Evolutionary conservation across 2,113 vertebrate species (phyloP), one percentile per base, ranked within the genome.

Genomic region (Gymnarchus niloticus): DNA sequence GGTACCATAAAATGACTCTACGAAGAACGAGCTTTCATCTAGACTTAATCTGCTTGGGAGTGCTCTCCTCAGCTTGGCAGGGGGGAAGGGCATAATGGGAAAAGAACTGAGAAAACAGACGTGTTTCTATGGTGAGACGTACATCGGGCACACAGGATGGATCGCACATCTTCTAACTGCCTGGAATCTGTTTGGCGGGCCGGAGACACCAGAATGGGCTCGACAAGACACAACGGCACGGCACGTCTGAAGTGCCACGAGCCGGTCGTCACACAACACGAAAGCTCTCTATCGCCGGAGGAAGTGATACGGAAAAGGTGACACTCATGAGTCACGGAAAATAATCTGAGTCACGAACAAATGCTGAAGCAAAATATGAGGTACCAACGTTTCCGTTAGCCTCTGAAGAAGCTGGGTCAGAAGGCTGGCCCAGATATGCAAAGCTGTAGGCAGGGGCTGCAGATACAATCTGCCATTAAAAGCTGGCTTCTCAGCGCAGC

Each of bases 21-120:
- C 51, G 14, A 54, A 9, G 8, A 73, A 84, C 82, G 73, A 56
- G 65, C 33, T 28, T 41, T 25, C 10, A 57, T 52, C 25, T 81
- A n/a, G 17, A n/a, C 49, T 84, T 87, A 87, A 87, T 87, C 85
- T 84, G 51, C 59, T 80, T 73, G 81, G 56, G 21, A 5, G n/a
- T 59, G 5, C n/a, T 33, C 59, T 28, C 0, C 59, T 65, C 1
- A 54, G 10, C 14, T 9, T 7, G 51, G 51, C 1, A 54, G 52
- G 52, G 52, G 52, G 52, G 52, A 9, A 10, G 1, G 52, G 52
- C 1, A 52, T 6, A 54, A 54, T 14, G 52, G 8, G 51, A 14
- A 14, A 14, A 54, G 51, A 4, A 12, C 51, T 54, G 51, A 12
- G 3, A 54, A 54, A 54, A 54, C 51, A n/a, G n/a, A n/a, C n/a